Evolutionary conservation across 2,113 vertebrate genomes (phyloP).

Genomic region (Chaetodon trifascialis): DNA sequence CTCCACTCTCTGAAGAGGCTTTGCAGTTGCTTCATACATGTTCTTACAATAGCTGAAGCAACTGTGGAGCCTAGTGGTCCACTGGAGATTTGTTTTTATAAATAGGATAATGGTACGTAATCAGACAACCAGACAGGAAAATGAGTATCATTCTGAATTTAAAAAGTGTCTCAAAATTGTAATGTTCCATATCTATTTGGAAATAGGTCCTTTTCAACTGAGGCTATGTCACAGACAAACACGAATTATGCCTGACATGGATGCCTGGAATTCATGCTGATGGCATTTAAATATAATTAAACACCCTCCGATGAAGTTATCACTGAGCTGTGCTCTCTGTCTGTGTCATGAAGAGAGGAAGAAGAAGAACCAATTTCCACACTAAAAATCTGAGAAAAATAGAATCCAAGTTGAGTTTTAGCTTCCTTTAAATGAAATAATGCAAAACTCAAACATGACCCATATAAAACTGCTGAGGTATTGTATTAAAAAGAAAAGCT

Average conservation of each 20-base stretch:
- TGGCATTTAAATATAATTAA: no score
- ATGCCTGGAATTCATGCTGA: background rate
- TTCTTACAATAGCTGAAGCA: conserved; percentile 19
- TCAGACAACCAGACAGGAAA: background rate
- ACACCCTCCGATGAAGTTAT: no score
- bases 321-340: no score
- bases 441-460: no score
- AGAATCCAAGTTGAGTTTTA: no score
- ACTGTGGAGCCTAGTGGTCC: background rate
- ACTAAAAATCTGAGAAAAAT: no score
- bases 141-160: background rate
- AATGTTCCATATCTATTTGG: background rate
- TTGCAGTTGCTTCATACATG: conserved; percentile 14
- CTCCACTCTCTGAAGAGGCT: background rate
- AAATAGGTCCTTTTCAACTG: background rate
- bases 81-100: background rate
- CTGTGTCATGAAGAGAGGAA: no score
- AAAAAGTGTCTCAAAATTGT: background rate
- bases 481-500: no score
- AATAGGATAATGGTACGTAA: conserved; percentile 1
- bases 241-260: background rate
- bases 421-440: no score
- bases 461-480: no score
- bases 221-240: background rate
- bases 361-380: no score